Percentiles rank a stretch among this genome's conserved stretches.
Evolutionary conservation across 2,888 invertebrate genomes (phyloP).

Genomic region (Eledona agricola): DNA sequence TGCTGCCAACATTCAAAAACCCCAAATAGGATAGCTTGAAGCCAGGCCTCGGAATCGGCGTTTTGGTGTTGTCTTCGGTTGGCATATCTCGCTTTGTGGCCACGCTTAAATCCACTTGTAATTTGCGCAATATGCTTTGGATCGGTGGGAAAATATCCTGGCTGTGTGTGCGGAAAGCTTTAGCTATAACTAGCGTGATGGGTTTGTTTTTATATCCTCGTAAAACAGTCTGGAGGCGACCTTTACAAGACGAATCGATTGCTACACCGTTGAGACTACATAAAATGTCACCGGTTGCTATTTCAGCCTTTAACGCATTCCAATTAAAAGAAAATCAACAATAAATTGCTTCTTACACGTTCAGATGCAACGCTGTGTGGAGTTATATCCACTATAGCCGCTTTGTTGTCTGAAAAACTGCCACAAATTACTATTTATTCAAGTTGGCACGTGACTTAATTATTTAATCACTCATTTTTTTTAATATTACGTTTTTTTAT

Average conservation of each 20-base stretch:
- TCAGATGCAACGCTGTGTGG: conserved; percentile 71
- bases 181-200: conserved; percentile 64
- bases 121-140: conserved; percentile 51
- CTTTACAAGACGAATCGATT: conserved; percentile 62
- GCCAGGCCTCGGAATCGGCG: conserved; percentile 53
- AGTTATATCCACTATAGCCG: conserved; percentile 68
- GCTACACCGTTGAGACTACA: conserved; percentile 70
- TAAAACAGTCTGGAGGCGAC: conserved; percentile 64
- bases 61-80: neutral
- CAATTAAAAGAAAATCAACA: conserved; percentile 23
- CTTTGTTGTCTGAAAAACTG: conserved; percentile 69
- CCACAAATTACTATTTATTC: conserved; percentile 35
- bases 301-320: conserved; percentile 63
- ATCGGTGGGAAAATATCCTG: conserved; percentile 64
- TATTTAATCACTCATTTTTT: neutral
- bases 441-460: neutral
- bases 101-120: conserved; percentile 52
- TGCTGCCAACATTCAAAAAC: conserved; percentile 61
- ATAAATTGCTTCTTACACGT: too few species aligned
- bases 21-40: conserved; percentile 64
- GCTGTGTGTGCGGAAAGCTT: conserved; percentile 63
- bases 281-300: conserved; percentile 70
- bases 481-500: conserved; percentile 3
- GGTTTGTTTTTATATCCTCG: conserved; percentile 63
- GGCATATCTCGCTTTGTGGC: conserved; percentile 20